Base-by-base conservation (phyloP, 2,113 vertebrate genomes). In the Ageneiosus marmoratus region DNA sequence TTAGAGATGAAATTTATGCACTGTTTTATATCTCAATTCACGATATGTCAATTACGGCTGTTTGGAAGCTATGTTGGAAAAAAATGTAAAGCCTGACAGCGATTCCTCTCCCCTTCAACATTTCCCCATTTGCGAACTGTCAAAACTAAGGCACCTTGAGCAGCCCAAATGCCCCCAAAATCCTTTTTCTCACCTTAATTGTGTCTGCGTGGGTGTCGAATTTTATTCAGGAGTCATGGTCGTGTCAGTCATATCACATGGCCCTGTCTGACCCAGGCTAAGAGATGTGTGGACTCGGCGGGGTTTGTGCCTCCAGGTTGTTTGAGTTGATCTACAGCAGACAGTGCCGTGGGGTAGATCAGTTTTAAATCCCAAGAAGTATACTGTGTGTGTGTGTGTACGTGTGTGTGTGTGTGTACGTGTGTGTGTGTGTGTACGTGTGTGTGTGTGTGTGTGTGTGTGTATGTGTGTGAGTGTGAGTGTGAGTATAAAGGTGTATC, bases 201-300 rank as follows among this genome's bases (percentile, higher is more conserved):
- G 24, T 82, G 37, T 67, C 53, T 82, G 44, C 63, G 77, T 74
- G 79, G 56, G 62, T 53, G 75, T 85, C 70, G 46, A 27, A 69
- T 87, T 77, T 79, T 41, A 34, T 77, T 85, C 51, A 85, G 82
- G 48, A 27, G 27, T 46, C 27, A 55, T 63, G 72, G 63, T 65
- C 34, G 48, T 60, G 55, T 74, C 79, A 55, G 53, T 79, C 53
- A 74, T 55, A 72, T 27, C 4, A 24, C 22, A 27, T 41, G 44
- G 27, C 29, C 53, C 65, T 41, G 41, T 63, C 53, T 79, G 83
- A 79, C 76, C 83, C 76, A 79, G 67, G 58, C 29, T 16, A 9
- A 73, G 76, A 60, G 76, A 50, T 79, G 82, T 79, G 65, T 41
- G 44, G 76, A 78, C 15, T 16, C 4, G 29, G 50, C 20, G 7